These are phyloP conservation scores for Trichomycterus rosablanca DNA, from an alignment of 2,113 vertebrate species.

Conservation along the genomic window DNA sequence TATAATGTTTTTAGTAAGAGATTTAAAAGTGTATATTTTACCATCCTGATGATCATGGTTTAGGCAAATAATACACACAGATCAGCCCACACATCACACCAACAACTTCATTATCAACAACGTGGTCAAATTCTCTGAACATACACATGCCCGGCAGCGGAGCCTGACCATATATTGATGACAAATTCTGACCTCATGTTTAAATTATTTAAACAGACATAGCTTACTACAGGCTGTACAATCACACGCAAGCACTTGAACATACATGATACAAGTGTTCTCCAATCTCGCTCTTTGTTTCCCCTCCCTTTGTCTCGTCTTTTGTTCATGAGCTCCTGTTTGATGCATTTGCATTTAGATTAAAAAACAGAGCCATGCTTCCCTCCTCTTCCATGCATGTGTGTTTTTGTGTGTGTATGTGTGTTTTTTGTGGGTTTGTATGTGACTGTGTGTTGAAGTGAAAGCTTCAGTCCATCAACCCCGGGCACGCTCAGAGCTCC, in stretches of 20 bases:
- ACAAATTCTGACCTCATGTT: constrained; percentile 7
- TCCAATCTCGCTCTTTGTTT: constrained; percentile 32
- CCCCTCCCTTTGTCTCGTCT: constrained; percentile 30
- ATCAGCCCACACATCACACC: constrained; percentile 7
- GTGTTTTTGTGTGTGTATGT: constrained; percentile 27
- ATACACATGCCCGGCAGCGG: constrained; percentile 7
- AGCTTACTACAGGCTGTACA: too few species aligned
- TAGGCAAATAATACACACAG: too few species aligned
- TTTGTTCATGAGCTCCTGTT: constrained; percentile 33
- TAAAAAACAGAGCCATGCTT: constrained; percentile 58
- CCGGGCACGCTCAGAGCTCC: constrained; percentile 16
- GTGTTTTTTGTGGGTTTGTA: constrained; percentile 16
- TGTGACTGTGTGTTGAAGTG: too few species aligned
- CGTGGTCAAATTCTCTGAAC: constrained; percentile 17
- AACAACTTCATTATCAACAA: background rate
- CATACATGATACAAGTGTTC: constrained; percentile 38
- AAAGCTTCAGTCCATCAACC: background rate
- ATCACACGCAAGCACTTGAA: constrained; percentile 17
- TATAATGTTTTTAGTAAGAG: too few species aligned
- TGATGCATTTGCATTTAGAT: constrained; percentile 68
- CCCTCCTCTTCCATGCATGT: constrained; percentile 52
- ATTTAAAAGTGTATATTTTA: too few species aligned
- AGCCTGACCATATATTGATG: constrained; percentile 6
- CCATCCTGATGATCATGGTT: too few species aligned
- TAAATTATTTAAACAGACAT: constrained; percentile 12